Conservation (phyloP, 2,797 vertebrate genomes). For the Tenualosa ilisha region DNA sequence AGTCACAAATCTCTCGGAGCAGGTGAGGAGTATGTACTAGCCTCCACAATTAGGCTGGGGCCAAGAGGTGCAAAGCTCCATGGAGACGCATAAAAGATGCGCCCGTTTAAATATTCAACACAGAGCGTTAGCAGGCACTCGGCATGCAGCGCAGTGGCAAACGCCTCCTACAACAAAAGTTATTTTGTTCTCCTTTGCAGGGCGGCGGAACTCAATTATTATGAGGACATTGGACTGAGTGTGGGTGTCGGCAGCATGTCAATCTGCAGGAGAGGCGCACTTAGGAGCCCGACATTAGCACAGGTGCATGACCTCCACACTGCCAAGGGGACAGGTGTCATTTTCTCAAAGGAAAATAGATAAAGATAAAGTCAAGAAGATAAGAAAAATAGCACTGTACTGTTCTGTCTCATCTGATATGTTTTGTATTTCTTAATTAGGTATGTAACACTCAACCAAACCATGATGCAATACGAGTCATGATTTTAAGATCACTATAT, state of each 20-base stretch:
- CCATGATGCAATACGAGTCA: no score
- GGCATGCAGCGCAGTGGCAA: conserved; percentile 52
- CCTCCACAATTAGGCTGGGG: conserved; percentile 52
- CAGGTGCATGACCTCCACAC: not conserved
- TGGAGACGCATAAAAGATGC: conserved; percentile 55
- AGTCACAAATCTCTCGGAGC: conserved; percentile 47
- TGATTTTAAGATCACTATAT: no score
- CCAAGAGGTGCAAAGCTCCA: conserved; percentile 52
- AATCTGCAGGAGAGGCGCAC: conserved; percentile 35
- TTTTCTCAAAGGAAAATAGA: conserved; percentile 32
- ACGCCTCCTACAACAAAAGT: conserved; percentile 43
- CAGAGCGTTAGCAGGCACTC: conserved; percentile 34
- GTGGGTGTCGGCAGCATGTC: conserved; percentile 45
- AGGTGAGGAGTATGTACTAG: conserved; percentile 42
- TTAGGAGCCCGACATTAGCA: not conserved
- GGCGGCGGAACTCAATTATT: conserved; percentile 49
- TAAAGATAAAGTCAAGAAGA: not conserved
- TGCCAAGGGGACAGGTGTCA: conserved; percentile 1
- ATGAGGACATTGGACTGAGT: conserved; percentile 45
- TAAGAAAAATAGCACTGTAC: not conserved
- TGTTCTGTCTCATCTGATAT: no score
- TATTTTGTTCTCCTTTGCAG: conserved; percentile 45
- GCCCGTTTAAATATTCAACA: conserved; percentile 59
- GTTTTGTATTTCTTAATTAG: no score
- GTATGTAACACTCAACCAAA: no score